A percentile compares a stretch with the other conserved stretches of the same genome.
phyloP scores from a whole-genome alignment of 1,140 invertebrate species.

The Diabrotica virgifera region DNA sequence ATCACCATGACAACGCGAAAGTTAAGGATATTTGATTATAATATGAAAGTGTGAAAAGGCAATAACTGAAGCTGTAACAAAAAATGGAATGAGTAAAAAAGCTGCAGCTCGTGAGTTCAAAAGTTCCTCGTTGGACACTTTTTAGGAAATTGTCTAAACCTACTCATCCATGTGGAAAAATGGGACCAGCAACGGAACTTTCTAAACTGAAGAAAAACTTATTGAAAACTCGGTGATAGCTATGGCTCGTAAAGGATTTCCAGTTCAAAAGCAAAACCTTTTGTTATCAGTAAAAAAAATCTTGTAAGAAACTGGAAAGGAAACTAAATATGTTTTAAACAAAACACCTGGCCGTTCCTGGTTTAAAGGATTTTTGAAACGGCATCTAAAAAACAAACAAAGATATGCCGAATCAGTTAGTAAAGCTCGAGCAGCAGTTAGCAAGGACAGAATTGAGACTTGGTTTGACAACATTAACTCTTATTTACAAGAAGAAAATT shows the following conservation, averaged over 20 bases:
- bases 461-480: conserved; percentile 17
- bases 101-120: too few species aligned
- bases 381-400: conserved; percentile 6
- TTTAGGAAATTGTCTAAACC: too few species aligned
- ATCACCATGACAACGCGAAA: too few species aligned
- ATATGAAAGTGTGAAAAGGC: too few species aligned
- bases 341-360: conserved; percentile 13
- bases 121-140: too few species aligned
- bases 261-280: not conserved
- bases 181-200: too few species aligned
- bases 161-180: too few species aligned
- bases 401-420: conserved; percentile 19
- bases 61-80: too few species aligned
- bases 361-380: conserved; percentile 19
- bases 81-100: too few species aligned
- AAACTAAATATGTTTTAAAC: conserved; percentile 4
- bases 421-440: conserved; percentile 17
- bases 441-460: conserved; percentile 11
- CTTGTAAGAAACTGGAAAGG: not conserved
- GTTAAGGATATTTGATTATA: too few species aligned
- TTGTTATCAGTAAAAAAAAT: not conserved
- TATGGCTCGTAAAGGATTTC: not conserved
- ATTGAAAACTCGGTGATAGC: not conserved
- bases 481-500: conserved; percentile 10
- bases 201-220: too few species aligned